phyloP scores from a whole-genome alignment of 2,888 invertebrate species.

The Noctua janthe region DNA sequence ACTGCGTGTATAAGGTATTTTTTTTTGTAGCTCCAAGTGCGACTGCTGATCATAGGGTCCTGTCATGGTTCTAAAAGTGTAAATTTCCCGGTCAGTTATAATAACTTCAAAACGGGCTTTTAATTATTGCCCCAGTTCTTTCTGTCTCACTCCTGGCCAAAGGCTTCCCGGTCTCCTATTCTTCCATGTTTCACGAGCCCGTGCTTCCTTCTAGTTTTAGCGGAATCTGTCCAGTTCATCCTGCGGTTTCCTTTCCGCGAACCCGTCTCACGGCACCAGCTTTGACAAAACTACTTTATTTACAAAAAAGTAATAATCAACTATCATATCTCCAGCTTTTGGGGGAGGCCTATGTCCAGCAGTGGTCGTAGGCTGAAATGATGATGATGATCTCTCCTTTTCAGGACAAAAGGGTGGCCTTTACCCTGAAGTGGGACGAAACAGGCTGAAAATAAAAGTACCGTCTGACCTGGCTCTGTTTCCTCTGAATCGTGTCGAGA shows the following conservation, averaged over 20 bases:
- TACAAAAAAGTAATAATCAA: background rate
- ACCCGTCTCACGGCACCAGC: background rate
- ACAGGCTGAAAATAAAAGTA: background rate
- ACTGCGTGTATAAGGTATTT: no score
- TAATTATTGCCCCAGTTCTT: no score
- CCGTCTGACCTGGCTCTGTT: conserved; percentile 67
- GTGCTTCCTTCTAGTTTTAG: background rate
- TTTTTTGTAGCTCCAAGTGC: background rate
- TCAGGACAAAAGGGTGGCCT: background rate
- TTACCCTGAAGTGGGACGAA: background rate
- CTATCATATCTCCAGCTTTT: background rate
- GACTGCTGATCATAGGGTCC: background rate
- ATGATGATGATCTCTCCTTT: background rate
- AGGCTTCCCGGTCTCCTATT: background rate
- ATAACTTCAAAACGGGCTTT: background rate
- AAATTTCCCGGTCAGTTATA: no score
- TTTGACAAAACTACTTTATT: background rate
- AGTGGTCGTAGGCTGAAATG: no score
- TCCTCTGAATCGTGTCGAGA: conserved; percentile 92
- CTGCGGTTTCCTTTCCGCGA: background rate
- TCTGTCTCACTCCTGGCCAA: background rate
- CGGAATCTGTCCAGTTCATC: background rate
- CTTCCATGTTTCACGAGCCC: background rate
- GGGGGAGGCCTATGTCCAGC: no score
- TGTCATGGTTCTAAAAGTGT: background rate